Evolutionary conservation across 1,140 invertebrate species (phyloP), one percentile per base, ranked within the genome.

Genomic region (Saccostrea cuccullata): DNA sequence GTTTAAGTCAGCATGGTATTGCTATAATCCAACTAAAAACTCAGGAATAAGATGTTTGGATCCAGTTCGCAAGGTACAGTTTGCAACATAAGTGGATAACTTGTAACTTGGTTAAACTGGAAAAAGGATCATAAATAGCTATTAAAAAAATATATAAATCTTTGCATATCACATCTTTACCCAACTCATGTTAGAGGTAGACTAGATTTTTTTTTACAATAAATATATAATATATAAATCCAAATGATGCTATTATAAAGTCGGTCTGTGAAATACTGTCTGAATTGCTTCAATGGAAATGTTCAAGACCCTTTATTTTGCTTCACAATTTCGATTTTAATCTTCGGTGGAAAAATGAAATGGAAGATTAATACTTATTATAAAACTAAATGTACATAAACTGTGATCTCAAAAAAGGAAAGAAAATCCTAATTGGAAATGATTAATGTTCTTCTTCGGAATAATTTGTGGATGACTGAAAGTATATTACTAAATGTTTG

Each of bases 101-200:
- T 30, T 30, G 70, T 77, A 77, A 30, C 70, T 77, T 77, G 70
- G 36, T 77, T 77, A 77, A 77, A 77, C 70, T 77, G 70, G 70
- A 30, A 77, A 77, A 77, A 36, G 26, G 30, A 77, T 77, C 11
- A 77, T 77, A 77, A 77, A 77, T 77, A 77, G 70, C 70, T 36
- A 30, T 77, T 77, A 77, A 77, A 77, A 77, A 77, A 77, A 77
- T 77, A 77, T 77, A 77, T 77, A 77, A 77, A 77, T 77, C 70
- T 77, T 77, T 77, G 70, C 70, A 77, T 77, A 77, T 77, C 70
- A 77, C 70, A 77, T 77, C 70, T 77, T 77, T 77, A 77, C 70
- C 70, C 70, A 77, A 30, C 70, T 77, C 70, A 77, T 77, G 26
- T 77, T 77, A 77, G 70, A 77, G 70, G 70, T 77, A 77, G 70